These are phyloP conservation scores for Rhopalosiphum nymphaeae DNA, from an alignment of 2,888 invertebrate genomes.

Conservation along the genomic window DNA sequence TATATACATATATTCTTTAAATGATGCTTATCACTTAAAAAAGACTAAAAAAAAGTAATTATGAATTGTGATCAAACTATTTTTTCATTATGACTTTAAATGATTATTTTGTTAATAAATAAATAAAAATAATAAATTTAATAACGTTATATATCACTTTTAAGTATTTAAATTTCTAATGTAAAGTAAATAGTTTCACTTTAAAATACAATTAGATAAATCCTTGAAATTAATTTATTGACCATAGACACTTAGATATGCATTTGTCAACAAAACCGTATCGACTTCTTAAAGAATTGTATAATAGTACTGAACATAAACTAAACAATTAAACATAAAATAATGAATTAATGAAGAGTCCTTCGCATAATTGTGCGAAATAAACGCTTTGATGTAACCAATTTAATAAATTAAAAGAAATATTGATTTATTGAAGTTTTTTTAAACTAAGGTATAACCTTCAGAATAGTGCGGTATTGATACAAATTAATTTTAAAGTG, in stretches of 20 bases:
- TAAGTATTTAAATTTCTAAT: conserved; percentile 38
- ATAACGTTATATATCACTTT: background rate
- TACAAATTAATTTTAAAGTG: background rate
- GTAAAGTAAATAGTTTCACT: conserved; percentile 34
- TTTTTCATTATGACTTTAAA: background rate
- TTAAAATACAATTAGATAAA: conserved; percentile 30
- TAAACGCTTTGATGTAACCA: background rate
- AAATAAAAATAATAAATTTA: background rate
- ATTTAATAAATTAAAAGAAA: background rate
- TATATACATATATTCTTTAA: background rate
- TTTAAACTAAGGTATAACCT: background rate
- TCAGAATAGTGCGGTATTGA: background rate
- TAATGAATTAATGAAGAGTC: background rate
- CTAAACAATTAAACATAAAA: background rate
- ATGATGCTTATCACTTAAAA: background rate
- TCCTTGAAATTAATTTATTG: conserved; percentile 44
- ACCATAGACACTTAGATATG: background rate
- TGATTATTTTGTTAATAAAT: background rate
- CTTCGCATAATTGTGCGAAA: conserved; percentile 12
- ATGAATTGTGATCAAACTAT: background rate
- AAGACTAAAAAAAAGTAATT: background rate
- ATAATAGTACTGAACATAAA: background rate
- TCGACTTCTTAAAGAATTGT: conserved; percentile 33
- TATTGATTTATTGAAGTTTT: background rate
- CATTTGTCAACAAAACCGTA: conserved; percentile 26